A percentile compares a stretch with the other conserved stretches of the same genome.
Conservation (phyloP, 2,888 invertebrate species). For the Conomelus anceps region DNA sequence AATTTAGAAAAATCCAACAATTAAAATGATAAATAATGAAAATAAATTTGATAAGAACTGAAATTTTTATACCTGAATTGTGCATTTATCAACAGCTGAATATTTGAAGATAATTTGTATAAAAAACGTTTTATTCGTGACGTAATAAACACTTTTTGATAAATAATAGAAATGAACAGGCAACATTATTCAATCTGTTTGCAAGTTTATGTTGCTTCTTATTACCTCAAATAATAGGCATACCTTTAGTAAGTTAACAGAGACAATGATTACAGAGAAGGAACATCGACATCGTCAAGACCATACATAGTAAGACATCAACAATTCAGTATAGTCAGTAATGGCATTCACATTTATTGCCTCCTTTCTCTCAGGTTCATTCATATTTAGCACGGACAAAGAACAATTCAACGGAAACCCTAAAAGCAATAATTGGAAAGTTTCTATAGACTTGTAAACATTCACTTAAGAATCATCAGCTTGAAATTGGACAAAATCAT, state of each 20-base stretch:
- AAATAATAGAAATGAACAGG: no score
- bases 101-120: no score
- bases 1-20: no score
- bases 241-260: neutral
- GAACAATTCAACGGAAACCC: neutral
- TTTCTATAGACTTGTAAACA: neutral
- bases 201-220: no score
- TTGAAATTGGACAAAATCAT: neutral
- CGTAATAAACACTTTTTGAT: no score
- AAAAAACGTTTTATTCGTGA: no score
- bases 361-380: neutral
- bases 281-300: neutral
- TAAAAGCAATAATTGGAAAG: neutral
- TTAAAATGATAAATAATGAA: no score
- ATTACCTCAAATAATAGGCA: no score
- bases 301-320: neutral
- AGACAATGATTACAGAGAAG: neutral
- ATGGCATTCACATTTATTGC: neutral
- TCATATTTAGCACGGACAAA: neutral
- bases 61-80: no score
- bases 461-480: neutral
- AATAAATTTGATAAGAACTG: no score
- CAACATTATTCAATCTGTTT: no score
- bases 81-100: no score
- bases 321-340: neutral